Evolutionary conservation across 2,797 vertebrate genomes (phyloP), one percentile per base, ranked within the genome.

Genomic region (Catostomus latipinnis): DNA sequence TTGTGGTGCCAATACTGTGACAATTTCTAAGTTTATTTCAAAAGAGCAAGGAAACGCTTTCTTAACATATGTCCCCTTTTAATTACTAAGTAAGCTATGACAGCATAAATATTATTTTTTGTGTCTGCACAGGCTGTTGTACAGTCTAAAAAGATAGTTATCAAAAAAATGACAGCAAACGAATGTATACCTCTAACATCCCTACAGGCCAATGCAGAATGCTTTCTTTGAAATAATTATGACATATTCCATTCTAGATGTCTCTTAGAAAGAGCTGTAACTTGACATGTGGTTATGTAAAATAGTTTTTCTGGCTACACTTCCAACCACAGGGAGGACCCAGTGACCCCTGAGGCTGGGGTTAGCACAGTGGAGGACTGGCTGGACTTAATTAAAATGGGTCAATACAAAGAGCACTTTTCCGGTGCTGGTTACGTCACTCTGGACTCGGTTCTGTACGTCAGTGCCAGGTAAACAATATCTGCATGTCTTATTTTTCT

Each of bases 301-400:
- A 18, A 48, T 8, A n/a, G 4, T 57, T 48, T 12, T 8, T 49
- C 18, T 76, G 10, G 73, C 43, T 67, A 46, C 18, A 45, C 57
- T 65, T 76, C 11, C 18, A 5, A 75, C 71, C 43, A 60, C 65
- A 87, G 86, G 86, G 86, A 87, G 57, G 84, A 86, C 43, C 81
- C 76, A 58, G 76, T 68, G 56, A 83, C 81, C 49, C 84, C 81
- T 52, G 86, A 87, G 11, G 52, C 82, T 0, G 82, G 71, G 11
- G 79, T 94, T 86, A 93, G 94, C 89, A 95, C 95, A 78, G 93
- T 96, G 52, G 92, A 92, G 87, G 95, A 96, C 86, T 96, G 95
- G 95, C 90, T 96, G 83, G 95, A 95, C 81, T 96, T 95, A 80
- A 96, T 96, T 90, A 96, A 96, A 89, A 96, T 96, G 95, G 93